Evolutionary conservation across 2,113 vertebrate genomes (phyloP).

Genomic region (Chlorodrepanis virens): DNA sequence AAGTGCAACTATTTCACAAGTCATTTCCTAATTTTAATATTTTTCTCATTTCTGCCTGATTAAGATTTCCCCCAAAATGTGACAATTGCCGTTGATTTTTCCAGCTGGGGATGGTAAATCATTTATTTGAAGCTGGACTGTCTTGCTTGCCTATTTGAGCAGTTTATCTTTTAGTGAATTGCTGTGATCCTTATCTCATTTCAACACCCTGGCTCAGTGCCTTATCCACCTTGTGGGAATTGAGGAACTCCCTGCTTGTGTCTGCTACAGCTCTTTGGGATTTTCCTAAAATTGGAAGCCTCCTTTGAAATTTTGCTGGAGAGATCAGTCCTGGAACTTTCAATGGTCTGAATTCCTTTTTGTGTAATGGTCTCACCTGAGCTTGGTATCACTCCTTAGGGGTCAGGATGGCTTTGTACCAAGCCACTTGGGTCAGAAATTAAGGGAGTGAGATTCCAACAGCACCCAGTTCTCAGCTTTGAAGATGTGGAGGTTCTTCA

Average conservation of each 20-base stretch:
- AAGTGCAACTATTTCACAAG: not conserved
- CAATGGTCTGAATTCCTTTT: not conserved
- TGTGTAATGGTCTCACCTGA: not conserved
- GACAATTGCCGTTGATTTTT: not conserved
- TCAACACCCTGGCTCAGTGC: not conserved
- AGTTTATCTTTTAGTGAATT: not conserved
- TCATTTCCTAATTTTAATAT: not conserved
- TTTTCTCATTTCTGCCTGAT: not conserved
- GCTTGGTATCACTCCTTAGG: not conserved
- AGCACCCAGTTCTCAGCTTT: not conserved
- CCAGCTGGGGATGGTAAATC: not conserved
- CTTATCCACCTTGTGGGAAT: not conserved
- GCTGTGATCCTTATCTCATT: not conserved
- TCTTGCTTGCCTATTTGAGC: not conserved
- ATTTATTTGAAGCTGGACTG: not conserved
- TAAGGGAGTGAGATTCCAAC: not conserved
- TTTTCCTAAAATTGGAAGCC: not conserved
- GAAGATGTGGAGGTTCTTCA: not conserved
- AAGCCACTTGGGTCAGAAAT: not conserved
- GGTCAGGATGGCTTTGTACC: not conserved
- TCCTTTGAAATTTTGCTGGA: not conserved
- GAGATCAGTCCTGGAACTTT: not conserved
- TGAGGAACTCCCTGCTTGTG: not conserved
- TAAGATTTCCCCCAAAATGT: not conserved
- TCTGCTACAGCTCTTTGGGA: not conserved